These are phyloP conservation scores for Ophthalmolycus amberensis DNA, from an alignment of 2,113 vertebrate genomes.

Conservation along the genomic window DNA sequence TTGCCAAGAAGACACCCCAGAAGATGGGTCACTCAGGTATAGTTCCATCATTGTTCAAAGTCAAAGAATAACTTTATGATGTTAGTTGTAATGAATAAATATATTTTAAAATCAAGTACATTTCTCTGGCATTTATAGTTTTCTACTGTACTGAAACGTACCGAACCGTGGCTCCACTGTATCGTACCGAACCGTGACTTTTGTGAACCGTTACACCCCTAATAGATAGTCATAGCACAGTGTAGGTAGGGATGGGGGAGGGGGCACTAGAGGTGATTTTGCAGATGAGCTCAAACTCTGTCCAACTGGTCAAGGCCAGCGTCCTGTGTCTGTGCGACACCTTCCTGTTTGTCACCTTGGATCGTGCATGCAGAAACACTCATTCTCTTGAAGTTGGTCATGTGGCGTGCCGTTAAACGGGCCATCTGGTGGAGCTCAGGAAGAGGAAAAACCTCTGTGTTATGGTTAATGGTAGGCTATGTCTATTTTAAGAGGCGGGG, in stretches of 20 bases:
- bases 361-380: slow-evolving; percentile 17
- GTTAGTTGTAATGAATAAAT: too few relatives aligned
- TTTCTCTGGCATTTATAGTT: too few relatives aligned
- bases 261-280: slow-evolving; percentile 31
- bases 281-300: slow-evolving; percentile 46
- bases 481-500: slow-evolving; percentile 71
- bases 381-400: slow-evolving; percentile 47
- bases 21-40: too few relatives aligned
- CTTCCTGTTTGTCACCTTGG: slow-evolving; percentile 78
- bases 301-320: slow-evolving; percentile 50
- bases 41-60: too few relatives aligned
- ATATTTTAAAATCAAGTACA: too few relatives aligned
- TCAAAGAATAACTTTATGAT: too few relatives aligned
- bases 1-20: too few relatives aligned
- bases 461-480: slow-evolving; percentile 49
- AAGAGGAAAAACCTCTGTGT: slow-evolving; percentile 77
- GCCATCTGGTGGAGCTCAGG: slow-evolving; percentile 75
- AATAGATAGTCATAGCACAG: slow-evolving; percentile 3
- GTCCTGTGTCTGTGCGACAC: slow-evolving; percentile 57
- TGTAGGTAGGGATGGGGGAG: neutral
- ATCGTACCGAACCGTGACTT: too few relatives aligned
- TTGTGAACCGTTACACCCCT: too few relatives aligned
- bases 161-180: too few relatives aligned
- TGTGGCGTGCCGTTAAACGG: slow-evolving; percentile 54
- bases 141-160: too few relatives aligned